Evolutionary conservation across 2,113 vertebrate genomes (phyloP), one percentile per base, ranked within the genome.

Genomic region (Myrmecobius fasciatus): DNA sequence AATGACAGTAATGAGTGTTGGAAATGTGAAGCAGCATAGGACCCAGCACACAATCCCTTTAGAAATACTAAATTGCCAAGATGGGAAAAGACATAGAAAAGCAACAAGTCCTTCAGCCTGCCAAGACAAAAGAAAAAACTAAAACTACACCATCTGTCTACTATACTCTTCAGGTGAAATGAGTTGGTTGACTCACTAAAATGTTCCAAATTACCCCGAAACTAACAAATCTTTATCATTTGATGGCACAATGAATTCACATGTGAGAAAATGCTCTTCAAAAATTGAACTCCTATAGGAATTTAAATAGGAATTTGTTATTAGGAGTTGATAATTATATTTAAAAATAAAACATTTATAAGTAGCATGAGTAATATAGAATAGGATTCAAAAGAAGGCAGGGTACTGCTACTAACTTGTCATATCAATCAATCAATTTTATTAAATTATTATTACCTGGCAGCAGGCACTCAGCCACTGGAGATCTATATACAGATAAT

Each of bases 1-100:
- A 95, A 60, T 0, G 36, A 91, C 92, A 92, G 10, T 91, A 89
- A 92, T 24, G 89, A 93, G 56, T 52, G 54, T 8, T 92, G 17
- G 52, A 92, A 93, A 95, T 36, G 3, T n/a, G 53, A 52, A 47
- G n/a, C 49, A 93, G 90, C 67, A n/a, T 95, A 93, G 22, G 48
- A 24, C 53, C 7, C 14, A 28, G 24, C 1, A 20, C 20, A n/a
- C 3, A 14, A 43, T 60, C 56, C 20, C 46, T 91, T 92, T 88
- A 24, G 6, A 47, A 94, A 95, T 7, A 1, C 0, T 2, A 90
- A 28, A 14, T 91, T 54, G 67, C 90, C 47, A 36, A 56, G 25
- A 1, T 89, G 47, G 90, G n/a, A 91, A 96, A 89, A 22, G 25
- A 91, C 60, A 24, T 89, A 53, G 75, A 90, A 90, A 26, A 51